Evolutionary conservation across 2,113 vertebrate genomes (phyloP).

Genomic region (Gallinago paraguaiae): DNA sequence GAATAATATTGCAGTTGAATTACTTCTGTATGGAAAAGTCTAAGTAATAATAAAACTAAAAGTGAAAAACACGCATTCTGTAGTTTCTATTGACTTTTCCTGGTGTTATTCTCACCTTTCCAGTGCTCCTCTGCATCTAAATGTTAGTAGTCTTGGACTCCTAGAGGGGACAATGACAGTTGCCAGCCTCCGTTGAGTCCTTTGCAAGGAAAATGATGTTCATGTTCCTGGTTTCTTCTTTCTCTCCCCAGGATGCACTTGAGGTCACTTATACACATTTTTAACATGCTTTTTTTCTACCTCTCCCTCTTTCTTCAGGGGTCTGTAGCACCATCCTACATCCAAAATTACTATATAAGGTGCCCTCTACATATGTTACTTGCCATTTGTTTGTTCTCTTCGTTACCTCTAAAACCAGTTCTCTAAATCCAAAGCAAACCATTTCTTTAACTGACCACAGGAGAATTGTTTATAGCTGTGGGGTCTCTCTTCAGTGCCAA

Average conservation of each 20-base stretch:
- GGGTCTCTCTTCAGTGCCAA: neutral
- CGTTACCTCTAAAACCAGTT: neutral
- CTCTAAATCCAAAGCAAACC: neutral
- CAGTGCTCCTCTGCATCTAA: neutral
- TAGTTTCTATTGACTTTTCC: neutral
- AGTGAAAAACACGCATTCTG: accelerated
- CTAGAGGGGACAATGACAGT: neutral
- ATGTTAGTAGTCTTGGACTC: neutral
- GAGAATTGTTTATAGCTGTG: neutral
- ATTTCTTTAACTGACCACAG: neutral
- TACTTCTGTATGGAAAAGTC: neutral
- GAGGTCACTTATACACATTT: neutral
- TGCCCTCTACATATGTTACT: neutral
- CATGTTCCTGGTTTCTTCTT: neutral
- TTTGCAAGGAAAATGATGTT: neutral
- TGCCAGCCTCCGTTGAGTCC: neutral
- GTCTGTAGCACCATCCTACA: neutral
- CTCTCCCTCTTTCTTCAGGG: neutral
- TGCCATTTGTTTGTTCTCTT: neutral
- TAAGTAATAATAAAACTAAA: neutral
- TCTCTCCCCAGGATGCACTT: neutral
- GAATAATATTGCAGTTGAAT: neutral
- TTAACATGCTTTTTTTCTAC: neutral
- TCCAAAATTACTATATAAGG: neutral
- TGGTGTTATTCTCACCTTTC: neutral